Evolutionary conservation across 2,888 invertebrate genomes (phyloP), one percentile per base, ranked within the genome.

Genomic region (Synergus itoensis): DNA sequence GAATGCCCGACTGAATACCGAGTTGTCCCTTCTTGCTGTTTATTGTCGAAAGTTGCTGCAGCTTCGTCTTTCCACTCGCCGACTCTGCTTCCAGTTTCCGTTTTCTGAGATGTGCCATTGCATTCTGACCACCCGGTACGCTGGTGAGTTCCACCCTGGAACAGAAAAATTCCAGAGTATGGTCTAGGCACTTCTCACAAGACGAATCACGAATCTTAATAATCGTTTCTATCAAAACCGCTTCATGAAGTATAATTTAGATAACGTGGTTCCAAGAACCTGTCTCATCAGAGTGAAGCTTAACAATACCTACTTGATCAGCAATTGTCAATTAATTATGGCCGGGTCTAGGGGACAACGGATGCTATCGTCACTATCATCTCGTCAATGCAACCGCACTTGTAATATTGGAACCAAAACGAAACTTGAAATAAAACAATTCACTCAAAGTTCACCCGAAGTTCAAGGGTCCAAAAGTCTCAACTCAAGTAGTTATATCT

Each of bases 21-120:
- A 87, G 93, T 90, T 81, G 93, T 79, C 77, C 82, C 80, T 91
- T 89, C 84, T 89, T 89, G 84, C 80, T 87, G 82, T 86, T 91
- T 86, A 90, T 82, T 79, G 85, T 82, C 78, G 84, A 85, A 81
- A 86, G 87, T 82, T 84, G 87, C 45, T 90, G 84, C 84, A 89
- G 90, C 82, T 90, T 90, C 84, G 88, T 87, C 84, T 88, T 89
- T 83, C 87, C 82, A 84, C 87, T 84, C 81, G 88, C 88, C 81
- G 91, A 89, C 81, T 94, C 94, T 80, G 94, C 94, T 89, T 96
- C 96, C 88, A 95, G 93, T 92, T 95, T 95, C 91, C 96, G 93
- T 91, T 96, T 96, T 93, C 95, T 95, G 90, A 96, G 94, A 91
- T 95, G 95, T 87, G 95, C 93, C 91, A 94, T 92, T 88, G 94